Conservation (phyloP, 2,888 invertebrate species). For the Phaedon cochleariae region DNA sequence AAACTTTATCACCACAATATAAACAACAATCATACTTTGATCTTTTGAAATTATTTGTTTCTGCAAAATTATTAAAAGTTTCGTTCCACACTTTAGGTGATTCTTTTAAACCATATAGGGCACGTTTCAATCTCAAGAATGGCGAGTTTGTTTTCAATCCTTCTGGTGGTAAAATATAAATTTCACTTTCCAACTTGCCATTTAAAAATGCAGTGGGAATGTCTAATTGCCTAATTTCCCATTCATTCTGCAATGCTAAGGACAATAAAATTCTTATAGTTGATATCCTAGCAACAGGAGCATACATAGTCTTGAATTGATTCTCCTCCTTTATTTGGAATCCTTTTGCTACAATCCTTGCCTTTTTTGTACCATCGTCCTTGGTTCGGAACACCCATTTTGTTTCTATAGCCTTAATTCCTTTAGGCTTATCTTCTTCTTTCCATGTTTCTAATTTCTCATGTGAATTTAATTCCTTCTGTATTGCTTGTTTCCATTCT, state of each 20-base stretch:
- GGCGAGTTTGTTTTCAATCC: no score
- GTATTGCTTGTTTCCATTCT: no score
- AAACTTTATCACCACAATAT: slow-evolving; percentile 20
- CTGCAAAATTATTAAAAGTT: slow-evolving; percentile 31
- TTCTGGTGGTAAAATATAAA: no score
- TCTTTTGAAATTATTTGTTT: slow-evolving; percentile 26
- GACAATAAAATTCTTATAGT: slow-evolving; percentile 27
- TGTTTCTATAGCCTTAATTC: no score
- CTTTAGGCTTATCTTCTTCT: no score
- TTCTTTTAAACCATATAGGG: slow-evolving; percentile 29
- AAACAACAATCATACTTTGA: slow-evolving; percentile 21
- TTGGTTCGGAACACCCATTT: no score
- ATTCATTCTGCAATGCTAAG: slow-evolving; percentile 25
- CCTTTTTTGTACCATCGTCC: slow-evolving; percentile 29
- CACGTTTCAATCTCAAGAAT: slow-evolving; percentile 30
- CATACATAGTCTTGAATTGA: no score
- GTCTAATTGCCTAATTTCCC: slow-evolving; percentile 27
- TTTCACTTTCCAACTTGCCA: slow-evolving; percentile 33
- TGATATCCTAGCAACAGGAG: slow-evolving; percentile 27
- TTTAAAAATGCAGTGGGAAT: slow-evolving; percentile 41
- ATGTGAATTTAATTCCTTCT: no score
- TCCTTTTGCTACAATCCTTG: slow-evolving; percentile 35
- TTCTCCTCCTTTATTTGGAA: no score
- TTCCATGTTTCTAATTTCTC: no score
- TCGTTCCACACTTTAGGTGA: slow-evolving; percentile 31